Base-by-base conservation (phyloP, 2,797 vertebrate species). In the Liasis olivaceus region DNA sequence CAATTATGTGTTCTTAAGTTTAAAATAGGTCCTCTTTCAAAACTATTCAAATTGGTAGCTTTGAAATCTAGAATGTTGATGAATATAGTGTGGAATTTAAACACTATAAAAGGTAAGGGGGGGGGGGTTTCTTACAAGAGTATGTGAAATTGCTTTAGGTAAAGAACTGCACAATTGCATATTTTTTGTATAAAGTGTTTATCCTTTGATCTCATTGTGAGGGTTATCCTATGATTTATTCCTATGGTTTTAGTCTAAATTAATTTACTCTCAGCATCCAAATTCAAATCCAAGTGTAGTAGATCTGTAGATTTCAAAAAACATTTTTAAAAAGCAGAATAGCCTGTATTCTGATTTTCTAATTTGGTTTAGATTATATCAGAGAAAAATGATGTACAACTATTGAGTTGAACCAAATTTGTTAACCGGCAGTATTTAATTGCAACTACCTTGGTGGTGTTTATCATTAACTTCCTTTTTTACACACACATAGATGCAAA, bases 391-490 rank as follows among this genome's bases (percentile, higher is more conserved):
- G 26, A 20, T 85, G 66, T 58, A 85, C n/a, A 86, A 66, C 58
- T 8, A 89, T 26, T n/a, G n/a, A 5, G 17, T 58, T 86, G 54
- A 91, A 36, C n/a, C 15, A 22, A 1, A 36, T 28, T 47, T 15
- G 24, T 54, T 56, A 47, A 93, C 63, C 62, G 72, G 60, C 92
- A 89, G 91, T 28, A 36, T 92, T 69, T 93, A 91, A 56, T 85
- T 69, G 17, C 20, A 95, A 22, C 92, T 87, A 58, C 2, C 4
- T 72, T 89, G 90, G 59, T 90, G 2, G 36, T 5, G 0, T 15
- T 58, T 77, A 7, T 94, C 94, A 91, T 62, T 47, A 90, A 89
- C 24, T 90, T 42, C 36, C 91, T 26, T 92, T 93, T 72, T 92
- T 94, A 93, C 14, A n/a, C 69, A 17, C 4, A 58, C 54, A 5